Base-by-base conservation (phyloP, 2,888 invertebrate species). In the Plebejus melissa region DNA sequence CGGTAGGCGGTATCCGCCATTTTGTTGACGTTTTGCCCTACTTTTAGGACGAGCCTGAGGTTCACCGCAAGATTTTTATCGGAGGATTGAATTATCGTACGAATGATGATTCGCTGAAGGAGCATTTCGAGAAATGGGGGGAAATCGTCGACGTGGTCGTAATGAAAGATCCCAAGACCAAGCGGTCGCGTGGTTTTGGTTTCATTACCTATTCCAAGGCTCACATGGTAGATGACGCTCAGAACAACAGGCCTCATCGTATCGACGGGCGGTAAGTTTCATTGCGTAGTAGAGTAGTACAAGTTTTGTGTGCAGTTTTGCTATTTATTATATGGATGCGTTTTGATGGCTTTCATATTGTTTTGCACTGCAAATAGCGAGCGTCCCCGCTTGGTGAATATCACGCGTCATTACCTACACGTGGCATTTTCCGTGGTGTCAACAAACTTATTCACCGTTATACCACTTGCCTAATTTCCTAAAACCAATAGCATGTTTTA, bases 121-220 rank as follows among this genome's bases (percentile, higher is more conserved):
- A 96, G n/a, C 98, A 99, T 91, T 99, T 99, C 87, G 98, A 98
- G 84, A 97, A 98, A 95, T 99, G 98, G 97, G 99, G 99, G 50
- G 98, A 98, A 88, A 98, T 98, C 79, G 98, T 98, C 0, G 98
- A 99, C 86, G 98, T 98, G 11, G 98, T 99, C 4, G 98, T 99
- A 0, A 99, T 99, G 99, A 98, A 98, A 86, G 98, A 99, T 85
- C 98, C 98, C 0, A 97, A 97, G 83, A 98, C 98, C 0, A 98
- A 98, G 86, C 95, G 99, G 78, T 99, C 99, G 5, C 95, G 99
- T 78, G 99, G 99, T 1, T 99, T 99, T 88, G 99, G 99, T 1
- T 99, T 99, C 85, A 98, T 99, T 78, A 99, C 99, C 0, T 99
- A 98, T 86, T 97, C 98, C 1, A 95, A 97, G 81, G 97, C 98